Conservation (phyloP, 2,113 vertebrate species). For the cattle (Bos taurus) region ARS-UCD2.0 NC_037347.1:48489001-48489500, state of each 20-base stretch:
- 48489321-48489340: neutral
- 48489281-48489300: neutral
- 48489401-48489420: neutral
- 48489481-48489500: neutral
- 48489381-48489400: neutral
- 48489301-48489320: neutral
- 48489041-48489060: neutral
- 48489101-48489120: neutral
- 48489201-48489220: neutral
- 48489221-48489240: neutral
- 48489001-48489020: neutral
- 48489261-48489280: neutral
- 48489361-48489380: neutral
- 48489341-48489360: neutral
- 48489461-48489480: neutral
- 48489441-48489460: neutral
- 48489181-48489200: neutral
- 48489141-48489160: neutral
- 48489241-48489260: neutral
- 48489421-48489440: neutral
- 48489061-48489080: neutral
- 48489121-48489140: neutral
- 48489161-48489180: neutral
- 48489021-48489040: neutral
- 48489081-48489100: neutral